A percentile compares a stretch with the other conserved stretches of the same genome.
phyloP scores from a whole-genome alignment of 1,140 invertebrate species.

The Alviniconcha marisindica region DNA sequence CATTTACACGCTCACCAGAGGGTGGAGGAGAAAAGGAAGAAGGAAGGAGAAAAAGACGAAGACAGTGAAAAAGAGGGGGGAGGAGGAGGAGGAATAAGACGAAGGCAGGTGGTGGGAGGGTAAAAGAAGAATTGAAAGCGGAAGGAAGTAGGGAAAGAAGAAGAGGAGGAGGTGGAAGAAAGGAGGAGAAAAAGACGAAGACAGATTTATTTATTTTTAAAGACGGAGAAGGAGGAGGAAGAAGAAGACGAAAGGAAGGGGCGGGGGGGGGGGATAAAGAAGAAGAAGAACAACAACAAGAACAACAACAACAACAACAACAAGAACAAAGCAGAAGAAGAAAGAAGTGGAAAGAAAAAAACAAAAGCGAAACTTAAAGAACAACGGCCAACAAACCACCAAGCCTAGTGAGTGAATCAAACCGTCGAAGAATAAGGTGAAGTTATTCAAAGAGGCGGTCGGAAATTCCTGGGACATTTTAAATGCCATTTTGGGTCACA shows the following conservation, averaged over 20 bases:
- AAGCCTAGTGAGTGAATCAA: too few species aligned
- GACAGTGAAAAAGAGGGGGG: slow-evolving; percentile 9
- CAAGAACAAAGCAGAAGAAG: neutral
- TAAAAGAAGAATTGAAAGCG: neutral
- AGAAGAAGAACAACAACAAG: neutral
- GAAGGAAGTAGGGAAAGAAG: neutral
- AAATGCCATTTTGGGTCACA: too few species aligned
- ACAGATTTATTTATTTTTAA: neutral
- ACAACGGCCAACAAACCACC: too few species aligned
- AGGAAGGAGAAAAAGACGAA: neutral
- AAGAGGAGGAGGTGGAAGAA: neutral
- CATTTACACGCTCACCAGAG: too few species aligned
- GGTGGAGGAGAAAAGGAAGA: neutral
- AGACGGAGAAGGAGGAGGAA: slow-evolving; percentile 10
- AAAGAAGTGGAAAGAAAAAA: too few species aligned
- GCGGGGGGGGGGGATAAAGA: too few species aligned
- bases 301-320: neutral
- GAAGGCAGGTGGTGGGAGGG: neutral
- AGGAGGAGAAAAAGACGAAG: neutral
- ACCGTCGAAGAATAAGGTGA: too few species aligned
- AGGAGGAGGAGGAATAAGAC: slow-evolving; percentile 5
- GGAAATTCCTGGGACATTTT: too few species aligned
- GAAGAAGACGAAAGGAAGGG: slow-evolving; percentile 20
- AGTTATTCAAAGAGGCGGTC: too few species aligned
- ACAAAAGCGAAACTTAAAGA: too few species aligned